Conservation (phyloP, 2,113 vertebrate genomes). For the Baryphthengus martii region DNA sequence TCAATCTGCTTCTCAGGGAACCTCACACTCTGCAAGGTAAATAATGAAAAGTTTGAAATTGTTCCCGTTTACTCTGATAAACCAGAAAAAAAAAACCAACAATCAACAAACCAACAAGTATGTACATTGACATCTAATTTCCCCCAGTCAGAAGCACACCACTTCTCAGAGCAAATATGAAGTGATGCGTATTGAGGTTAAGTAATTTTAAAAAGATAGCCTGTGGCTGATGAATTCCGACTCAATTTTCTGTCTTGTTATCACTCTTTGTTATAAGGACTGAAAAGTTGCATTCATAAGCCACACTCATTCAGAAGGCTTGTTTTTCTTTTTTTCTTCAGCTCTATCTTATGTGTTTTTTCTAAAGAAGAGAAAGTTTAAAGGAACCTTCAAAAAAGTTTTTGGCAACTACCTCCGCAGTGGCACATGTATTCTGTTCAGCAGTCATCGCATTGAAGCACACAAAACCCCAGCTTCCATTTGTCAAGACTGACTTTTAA, state of each 20-base stretch:
- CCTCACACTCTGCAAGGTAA: neutral
- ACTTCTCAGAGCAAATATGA: neutral
- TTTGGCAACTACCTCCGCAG: neutral
- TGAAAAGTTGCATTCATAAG: neutral
- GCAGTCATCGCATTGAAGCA: neutral
- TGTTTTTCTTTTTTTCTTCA: neutral
- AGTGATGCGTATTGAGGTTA: neutral
- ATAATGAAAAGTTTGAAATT: neutral
- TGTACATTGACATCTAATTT: neutral
- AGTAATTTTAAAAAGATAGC: neutral
- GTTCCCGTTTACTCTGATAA: neutral
- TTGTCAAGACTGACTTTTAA: slow-evolving; percentile 8
- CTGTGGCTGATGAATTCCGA: neutral
- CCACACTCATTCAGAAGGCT: neutral
- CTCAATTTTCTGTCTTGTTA: neutral
- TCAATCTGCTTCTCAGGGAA: neutral
- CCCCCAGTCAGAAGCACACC: neutral
- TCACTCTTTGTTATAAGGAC: neutral
- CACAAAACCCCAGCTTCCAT: neutral
- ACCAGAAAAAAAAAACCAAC: neutral
- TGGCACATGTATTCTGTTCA: neutral
- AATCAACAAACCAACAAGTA: too few species aligned
- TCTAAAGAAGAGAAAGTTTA: neutral
- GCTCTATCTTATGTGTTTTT: neutral
- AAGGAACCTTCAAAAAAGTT: neutral